phyloP scores from a whole-genome alignment of 2,888 invertebrate species.

The Pachydiplax longipennis region DNA sequence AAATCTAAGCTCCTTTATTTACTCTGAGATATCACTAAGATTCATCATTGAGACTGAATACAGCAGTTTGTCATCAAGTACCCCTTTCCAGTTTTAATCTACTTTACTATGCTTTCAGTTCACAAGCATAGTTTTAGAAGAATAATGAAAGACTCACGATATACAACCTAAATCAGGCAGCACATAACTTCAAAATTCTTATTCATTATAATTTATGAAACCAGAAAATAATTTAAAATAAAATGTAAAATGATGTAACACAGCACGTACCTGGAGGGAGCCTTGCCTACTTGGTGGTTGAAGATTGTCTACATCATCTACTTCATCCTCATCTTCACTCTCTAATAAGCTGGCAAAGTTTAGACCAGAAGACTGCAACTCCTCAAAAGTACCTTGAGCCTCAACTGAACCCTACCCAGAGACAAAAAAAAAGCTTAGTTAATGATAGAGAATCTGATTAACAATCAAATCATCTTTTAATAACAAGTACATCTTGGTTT shows the following conservation, averaged over 20 bases:
- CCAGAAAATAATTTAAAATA: background rate
- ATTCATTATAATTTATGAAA: background rate
- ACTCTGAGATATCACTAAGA: no score
- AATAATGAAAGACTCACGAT: no score
- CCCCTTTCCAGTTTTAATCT: no score
- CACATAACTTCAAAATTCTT: background rate
- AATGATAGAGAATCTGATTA: background rate
- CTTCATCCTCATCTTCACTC: constrained; percentile 60
- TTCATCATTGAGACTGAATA: no score
- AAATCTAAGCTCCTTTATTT: no score
- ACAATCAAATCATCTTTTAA: no score
- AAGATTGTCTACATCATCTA: constrained; percentile 58
- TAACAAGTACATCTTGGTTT: background rate
- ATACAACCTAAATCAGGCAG: no score
- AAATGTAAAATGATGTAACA: background rate
- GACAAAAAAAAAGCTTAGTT: constrained; percentile 42
- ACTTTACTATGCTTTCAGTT: no score
- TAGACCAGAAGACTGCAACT: constrained; percentile 74
- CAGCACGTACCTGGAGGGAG: background rate
- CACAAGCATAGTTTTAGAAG: no score
- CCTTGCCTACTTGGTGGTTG: background rate
- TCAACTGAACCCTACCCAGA: constrained; percentile 60
- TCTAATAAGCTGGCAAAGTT: constrained; percentile 79
- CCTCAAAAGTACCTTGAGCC: constrained; percentile 69
- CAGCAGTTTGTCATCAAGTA: no score